Percentiles rank a stretch among this genome's conserved stretches.
Evolutionary conservation across 2,113 vertebrate species (phyloP).

Genomic region (Pardalotus punctatus): DNA sequence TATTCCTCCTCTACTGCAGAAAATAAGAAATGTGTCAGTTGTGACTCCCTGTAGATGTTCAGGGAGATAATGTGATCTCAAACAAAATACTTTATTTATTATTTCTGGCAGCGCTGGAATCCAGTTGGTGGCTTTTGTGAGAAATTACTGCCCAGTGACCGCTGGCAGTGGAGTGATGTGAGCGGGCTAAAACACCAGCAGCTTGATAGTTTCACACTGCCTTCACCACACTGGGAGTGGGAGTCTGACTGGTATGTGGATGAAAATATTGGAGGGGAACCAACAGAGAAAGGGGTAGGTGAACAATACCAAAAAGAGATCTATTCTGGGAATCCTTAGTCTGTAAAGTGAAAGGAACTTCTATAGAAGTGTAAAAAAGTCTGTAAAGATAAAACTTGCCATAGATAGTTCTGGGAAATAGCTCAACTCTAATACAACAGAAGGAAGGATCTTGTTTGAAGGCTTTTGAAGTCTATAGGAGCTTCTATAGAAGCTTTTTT

Average conservation of each 20-base stretch:
- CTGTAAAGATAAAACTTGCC: not conserved
- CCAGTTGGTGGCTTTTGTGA: constrained; percentile 94
- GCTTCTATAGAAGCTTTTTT: not conserved
- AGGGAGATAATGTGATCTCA: not conserved
- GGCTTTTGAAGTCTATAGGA: not conserved
- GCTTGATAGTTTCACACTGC: constrained; percentile 82
- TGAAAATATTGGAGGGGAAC: constrained; percentile 94
- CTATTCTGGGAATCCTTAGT: not conserved
- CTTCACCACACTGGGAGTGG: constrained; percentile 94
- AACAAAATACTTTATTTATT: not conserved
- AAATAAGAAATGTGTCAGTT: not conserved
- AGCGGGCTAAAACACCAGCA: constrained; percentile 88
- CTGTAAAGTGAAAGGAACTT: not conserved
- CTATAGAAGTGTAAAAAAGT: not conserved
- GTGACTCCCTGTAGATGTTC: not conserved
- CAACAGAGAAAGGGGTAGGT: constrained; percentile 94
- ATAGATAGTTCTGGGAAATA: not conserved
- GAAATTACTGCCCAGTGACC: constrained; percentile 91
- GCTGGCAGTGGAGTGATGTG: constrained; percentile 97
- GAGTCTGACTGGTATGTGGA: constrained; percentile 95
- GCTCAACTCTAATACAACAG: not conserved
- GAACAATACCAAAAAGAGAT: constrained; percentile 17
- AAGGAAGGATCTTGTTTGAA: not conserved
- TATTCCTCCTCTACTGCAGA: not conserved
- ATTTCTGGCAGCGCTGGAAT: constrained; percentile 89